These are phyloP conservation scores for Reticulitermes lucifugus DNA, from an alignment of 2,888 invertebrate genomes.

Conservation along the genomic window DNA sequence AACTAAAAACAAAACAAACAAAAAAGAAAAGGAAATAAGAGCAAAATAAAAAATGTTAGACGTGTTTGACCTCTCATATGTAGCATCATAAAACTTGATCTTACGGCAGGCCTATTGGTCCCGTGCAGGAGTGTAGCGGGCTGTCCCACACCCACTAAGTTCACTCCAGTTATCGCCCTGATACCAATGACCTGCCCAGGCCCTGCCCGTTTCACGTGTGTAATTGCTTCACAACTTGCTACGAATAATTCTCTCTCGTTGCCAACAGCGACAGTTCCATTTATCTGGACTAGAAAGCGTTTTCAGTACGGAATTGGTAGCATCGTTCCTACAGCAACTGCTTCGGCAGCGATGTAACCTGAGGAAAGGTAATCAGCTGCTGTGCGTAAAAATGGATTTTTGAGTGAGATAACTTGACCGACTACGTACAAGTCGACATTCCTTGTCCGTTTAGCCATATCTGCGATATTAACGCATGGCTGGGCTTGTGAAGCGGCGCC, in stretches of 20 bases:
- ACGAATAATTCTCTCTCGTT: constrained; percentile 7
- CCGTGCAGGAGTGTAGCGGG: neutral
- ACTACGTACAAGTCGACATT: too few species aligned
- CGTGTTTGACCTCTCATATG: constrained; percentile 21
- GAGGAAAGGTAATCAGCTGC: too few species aligned
- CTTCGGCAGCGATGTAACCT: too few species aligned
- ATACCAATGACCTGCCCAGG: constrained; percentile 7
- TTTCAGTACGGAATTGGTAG: neutral
- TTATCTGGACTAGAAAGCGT: neutral
- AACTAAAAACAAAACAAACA: neutral
- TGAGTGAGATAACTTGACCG: too few species aligned
- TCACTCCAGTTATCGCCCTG: neutral
- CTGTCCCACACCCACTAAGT: constrained; percentile 22
- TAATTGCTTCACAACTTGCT: constrained; percentile 22
- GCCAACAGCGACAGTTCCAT: neutral
- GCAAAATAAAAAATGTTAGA: constrained; percentile 9
- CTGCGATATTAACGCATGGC: too few species aligned
- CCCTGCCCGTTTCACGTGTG: neutral
- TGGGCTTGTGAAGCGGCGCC: too few species aligned
- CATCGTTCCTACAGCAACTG: neutral
- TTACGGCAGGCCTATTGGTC: neutral
- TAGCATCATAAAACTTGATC: constrained; percentile 25
- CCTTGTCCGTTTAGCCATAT: too few species aligned
- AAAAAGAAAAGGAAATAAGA: neutral
- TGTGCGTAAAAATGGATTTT: too few species aligned